Base-by-base conservation (phyloP, 2,888 invertebrate genomes). In the Ornithoptera priamus region DNA sequence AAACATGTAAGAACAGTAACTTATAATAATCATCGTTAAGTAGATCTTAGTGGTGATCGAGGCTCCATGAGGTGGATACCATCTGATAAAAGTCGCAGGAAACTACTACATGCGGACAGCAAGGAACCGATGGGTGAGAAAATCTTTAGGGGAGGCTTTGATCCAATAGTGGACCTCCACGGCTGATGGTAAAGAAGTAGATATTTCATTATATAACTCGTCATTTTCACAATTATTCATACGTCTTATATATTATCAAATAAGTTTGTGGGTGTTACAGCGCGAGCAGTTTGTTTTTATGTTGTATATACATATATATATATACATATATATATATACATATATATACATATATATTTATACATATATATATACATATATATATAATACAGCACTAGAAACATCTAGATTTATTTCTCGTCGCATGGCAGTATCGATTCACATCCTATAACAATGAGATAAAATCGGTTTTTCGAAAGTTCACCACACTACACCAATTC, bases 361-460 rank as follows among this genome's bases (percentile, higher is more conserved):
- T 22, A 22, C 0, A 22, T 22, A 22, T 22, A 22, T 22, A 22
- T 22, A 22, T 22, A 22, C 1, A 22, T 22, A 22, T 74, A 72
- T 70, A 68, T 62, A 72, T 65, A 72, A 75, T 30, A 66, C 22
- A 22, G 59, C 69, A 73, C 72, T 71, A 73, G 60, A 73, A 63
- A 72, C 53, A 62, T 71, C 42, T 64, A 59, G 65, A 65, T 77
- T 75, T 74, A 17, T 74, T 77, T 71, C 74, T 78, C 75, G 22
- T 75, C 77, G 74, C 81, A 82, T 86, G 85, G 83, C 86, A 85
- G 84, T 85, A 81, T 77, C 75, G 75, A 76, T 79, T 81, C 78
- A 81, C 81, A 85, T 82, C 81, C 77, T 87, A 85, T 81, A 78
- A 81, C 83, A 81, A 84, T 77, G 77, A 73, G 75, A 75, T 80